phyloP scores from a whole-genome alignment of 2,113 vertebrate genomes.

The Scopus umbretta region DNA sequence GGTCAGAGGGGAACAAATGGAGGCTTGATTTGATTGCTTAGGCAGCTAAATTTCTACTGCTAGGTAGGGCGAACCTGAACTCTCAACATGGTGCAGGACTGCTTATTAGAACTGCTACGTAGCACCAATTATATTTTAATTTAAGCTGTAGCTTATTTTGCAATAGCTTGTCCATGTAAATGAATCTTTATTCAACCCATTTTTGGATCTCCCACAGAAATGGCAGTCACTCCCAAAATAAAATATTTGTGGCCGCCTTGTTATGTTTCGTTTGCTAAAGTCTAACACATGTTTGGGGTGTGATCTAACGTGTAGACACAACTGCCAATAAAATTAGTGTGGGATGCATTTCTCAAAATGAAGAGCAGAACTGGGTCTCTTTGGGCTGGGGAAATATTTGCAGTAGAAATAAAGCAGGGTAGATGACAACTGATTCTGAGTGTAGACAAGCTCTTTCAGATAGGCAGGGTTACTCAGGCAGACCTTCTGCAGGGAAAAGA shows the following conservation, averaged over 20 bases:
- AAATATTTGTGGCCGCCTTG: background rate
- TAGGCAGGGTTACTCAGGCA: background rate
- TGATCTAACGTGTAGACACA: background rate
- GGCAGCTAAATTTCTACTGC: background rate
- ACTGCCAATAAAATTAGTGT: background rate
- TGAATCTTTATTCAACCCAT: background rate
- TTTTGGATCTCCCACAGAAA: background rate
- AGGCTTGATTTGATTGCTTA: background rate
- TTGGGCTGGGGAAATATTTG: background rate
- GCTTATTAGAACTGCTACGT: background rate
- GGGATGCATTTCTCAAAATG: background rate
- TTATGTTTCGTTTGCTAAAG: background rate
- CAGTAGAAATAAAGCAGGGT: background rate
- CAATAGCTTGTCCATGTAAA: background rate
- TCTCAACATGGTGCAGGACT: background rate
- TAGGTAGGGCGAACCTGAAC: background rate
- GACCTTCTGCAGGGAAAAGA: background rate
- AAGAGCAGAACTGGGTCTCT: background rate
- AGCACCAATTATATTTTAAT: background rate
- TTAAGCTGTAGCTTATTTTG: background rate
- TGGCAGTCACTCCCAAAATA: too few relatives aligned
- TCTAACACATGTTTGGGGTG: fast-evolving
- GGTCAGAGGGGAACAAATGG: background rate
- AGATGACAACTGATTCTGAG: background rate
- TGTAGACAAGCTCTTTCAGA: background rate